Percentiles rank a stretch among this genome's conserved stretches.
phyloP scores from a whole-genome alignment of 2,113 vertebrate species.

The Dasyprocta punctata region DNA sequence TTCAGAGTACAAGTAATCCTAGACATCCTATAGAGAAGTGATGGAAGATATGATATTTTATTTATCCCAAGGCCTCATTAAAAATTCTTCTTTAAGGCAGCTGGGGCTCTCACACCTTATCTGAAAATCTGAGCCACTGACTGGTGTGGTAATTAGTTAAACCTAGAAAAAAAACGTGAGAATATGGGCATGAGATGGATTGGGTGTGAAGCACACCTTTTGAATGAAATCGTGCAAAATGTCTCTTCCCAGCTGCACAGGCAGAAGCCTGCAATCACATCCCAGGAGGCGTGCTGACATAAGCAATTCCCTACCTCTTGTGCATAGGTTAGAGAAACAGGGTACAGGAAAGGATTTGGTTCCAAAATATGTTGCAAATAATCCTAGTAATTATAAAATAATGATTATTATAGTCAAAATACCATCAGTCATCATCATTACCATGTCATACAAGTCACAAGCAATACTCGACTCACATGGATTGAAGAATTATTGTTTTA shows the following conservation, averaged over 20 bases:
- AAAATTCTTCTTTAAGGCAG: conserved; percentile 58
- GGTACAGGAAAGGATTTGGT: background rate
- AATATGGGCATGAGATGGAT: background rate
- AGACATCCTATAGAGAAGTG: conserved; percentile 3
- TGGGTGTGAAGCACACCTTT: background rate
- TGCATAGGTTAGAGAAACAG: background rate
- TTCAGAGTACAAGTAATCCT: conserved; percentile 62
- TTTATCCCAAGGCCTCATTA: conserved; percentile 74
- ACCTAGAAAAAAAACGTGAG: background rate
- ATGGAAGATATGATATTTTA: conserved; percentile 76
- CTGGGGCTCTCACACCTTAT: background rate
- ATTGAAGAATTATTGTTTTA: background rate
- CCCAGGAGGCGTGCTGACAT: background rate
- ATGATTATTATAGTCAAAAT: too few relatives aligned
- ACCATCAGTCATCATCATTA: background rate
- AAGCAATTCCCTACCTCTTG: rapidly evolving
- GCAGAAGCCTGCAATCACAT: background rate
- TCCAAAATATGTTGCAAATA: background rate
- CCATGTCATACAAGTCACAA: background rate
- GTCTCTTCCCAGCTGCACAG: background rate
- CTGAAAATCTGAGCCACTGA: background rate
- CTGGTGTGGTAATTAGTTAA: conserved; percentile 38
- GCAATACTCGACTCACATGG: background rate
- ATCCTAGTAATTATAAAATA: background rate
- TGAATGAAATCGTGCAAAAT: background rate